Evolutionary conservation across 1,140 invertebrate species (phyloP).

Genomic region (Bradynema listronoti): DNA sequence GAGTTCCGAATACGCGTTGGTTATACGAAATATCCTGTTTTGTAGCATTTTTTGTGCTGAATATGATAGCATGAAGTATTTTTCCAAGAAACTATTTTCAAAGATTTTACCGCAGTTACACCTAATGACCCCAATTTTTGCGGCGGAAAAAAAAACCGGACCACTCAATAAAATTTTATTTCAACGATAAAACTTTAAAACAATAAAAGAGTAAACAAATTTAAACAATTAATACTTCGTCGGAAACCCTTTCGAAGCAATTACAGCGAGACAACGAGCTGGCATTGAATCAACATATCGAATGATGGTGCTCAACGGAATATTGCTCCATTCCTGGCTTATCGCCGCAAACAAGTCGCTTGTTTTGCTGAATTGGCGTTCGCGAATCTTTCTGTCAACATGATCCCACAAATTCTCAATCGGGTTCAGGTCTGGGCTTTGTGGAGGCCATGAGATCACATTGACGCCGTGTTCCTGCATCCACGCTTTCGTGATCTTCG

Average conservation of each 20-base stretch:
- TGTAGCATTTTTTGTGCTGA: no score
- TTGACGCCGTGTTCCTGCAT: constrained; percentile 21
- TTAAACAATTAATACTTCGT: constrained; percentile 16
- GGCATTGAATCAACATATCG: constrained; percentile 6
- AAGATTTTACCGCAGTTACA: no score
- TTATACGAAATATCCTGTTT: no score
- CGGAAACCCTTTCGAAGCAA: constrained; percentile 1
- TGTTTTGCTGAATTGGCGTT: not conserved
- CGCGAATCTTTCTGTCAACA: constrained; percentile 1
- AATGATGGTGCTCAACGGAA: not conserved
- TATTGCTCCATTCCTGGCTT: not conserved
- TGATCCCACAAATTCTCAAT: constrained; percentile 43
- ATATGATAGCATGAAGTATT: no score
- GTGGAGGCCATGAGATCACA: constrained; percentile 33
- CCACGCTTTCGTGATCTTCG: constrained; percentile 14
- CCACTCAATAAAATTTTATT: no score
- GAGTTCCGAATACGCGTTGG: no score
- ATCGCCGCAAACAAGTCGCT: constrained; percentile 5
- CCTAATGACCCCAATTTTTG: no score
- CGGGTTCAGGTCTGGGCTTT: constrained; percentile 40
- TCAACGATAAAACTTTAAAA: no score
- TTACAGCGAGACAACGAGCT: constrained; percentile 2
- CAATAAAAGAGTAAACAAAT: no score
- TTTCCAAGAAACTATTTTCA: no score
- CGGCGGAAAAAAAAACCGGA: no score